Percentiles rank a stretch among this genome's conserved stretches.
These are phyloP conservation scores for Indicator indicator DNA, from an alignment of 2,113 vertebrate species.

Conservation along the genomic window DNA sequence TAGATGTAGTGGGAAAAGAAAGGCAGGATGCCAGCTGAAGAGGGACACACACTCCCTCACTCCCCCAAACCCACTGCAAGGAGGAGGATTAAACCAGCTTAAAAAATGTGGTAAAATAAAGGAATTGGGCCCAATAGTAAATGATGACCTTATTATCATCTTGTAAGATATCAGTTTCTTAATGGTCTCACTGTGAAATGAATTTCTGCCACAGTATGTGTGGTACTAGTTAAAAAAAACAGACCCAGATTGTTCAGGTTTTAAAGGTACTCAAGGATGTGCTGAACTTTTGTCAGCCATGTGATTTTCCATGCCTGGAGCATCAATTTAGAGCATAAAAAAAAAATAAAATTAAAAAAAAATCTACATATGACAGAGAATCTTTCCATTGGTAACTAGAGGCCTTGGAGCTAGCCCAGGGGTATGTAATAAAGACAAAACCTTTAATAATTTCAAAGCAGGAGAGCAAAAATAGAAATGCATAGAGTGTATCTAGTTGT, in stretches of 20 bases:
- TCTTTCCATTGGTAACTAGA: background rate
- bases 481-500: background rate
- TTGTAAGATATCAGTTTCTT: background rate
- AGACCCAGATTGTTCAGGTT: background rate
- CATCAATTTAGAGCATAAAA: slow-evolving; percentile 15
- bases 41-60: accelerated
- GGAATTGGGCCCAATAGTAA: background rate
- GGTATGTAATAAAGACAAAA: background rate
- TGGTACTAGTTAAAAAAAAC: background rate
- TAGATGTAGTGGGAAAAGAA: background rate
- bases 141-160: background rate
- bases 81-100: background rate
- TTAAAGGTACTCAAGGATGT: background rate
- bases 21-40: background rate
- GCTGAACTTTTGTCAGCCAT: background rate
- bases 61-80: background rate
- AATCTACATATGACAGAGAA: background rate
- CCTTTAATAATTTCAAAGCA: background rate
- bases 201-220: background rate
- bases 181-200: background rate
- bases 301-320: background rate
- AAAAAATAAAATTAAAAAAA: background rate
- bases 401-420: background rate
- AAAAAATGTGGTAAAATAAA: background rate
- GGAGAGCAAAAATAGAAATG: background rate